These are phyloP conservation scores for Drosophila greeni DNA, from an alignment of 2,888 invertebrate genomes.

Conservation along the genomic window DNA sequence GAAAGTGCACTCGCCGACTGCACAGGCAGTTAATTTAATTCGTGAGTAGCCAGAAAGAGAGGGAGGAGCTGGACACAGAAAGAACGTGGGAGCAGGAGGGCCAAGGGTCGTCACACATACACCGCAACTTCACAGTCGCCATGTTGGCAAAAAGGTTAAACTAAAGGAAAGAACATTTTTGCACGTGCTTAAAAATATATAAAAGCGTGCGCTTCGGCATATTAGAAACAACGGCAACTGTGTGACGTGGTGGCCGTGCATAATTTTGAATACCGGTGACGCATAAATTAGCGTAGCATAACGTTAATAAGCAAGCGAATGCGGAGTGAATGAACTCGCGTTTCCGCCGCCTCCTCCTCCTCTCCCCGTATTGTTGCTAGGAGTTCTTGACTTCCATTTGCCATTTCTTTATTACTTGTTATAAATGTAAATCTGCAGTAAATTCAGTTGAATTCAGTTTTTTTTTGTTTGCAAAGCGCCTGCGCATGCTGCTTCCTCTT, in stretches of 20 bases:
- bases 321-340: conserved; percentile 15
- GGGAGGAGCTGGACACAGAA: too few relatives aligned
- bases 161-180: neutral
- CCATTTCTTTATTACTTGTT: neutral
- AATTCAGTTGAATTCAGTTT: conserved; percentile 3
- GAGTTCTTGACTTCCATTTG: neutral
- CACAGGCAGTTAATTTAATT: conserved; percentile 7
- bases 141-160: conserved; percentile 60
- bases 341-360: too few relatives aligned
- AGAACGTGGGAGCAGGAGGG: neutral
- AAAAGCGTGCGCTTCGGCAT: conserved; percentile 12
- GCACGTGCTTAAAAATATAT: conserved; percentile 32
- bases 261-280: conserved; percentile 7
- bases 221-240: conserved; percentile 1
- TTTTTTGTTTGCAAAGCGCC: conserved; percentile 40
- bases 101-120: conserved; percentile 17
- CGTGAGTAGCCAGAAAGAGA: conserved; percentile 8
- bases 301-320: conserved; percentile 9
- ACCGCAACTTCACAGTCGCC: conserved; percentile 47
- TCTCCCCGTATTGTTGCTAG: neutral
- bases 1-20: neutral
- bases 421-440: conserved; percentile 11
- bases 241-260: conserved; percentile 28
- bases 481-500: conserved; percentile 46
- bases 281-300: conserved; percentile 5